These are phyloP conservation scores for Anthopleura sola DNA, from an alignment of 64 coral and sea anemone species.

Conservation along the genomic window DNA sequence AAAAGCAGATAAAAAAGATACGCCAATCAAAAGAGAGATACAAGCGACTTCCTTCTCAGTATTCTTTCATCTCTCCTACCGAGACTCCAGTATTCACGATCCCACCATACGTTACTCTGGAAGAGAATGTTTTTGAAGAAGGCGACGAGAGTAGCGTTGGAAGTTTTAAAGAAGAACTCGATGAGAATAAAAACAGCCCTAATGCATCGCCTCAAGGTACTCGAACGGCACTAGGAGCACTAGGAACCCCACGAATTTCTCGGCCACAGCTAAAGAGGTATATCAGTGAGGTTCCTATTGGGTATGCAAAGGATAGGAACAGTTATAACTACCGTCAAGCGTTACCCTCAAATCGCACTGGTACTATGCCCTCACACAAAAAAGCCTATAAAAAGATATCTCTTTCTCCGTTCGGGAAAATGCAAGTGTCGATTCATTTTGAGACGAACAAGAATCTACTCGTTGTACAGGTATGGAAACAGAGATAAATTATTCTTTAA, in stretches of 20 bases:
- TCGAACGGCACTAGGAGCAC: constrained; percentile 15
- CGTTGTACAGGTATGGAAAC: constrained; percentile 63
- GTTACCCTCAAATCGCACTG: neutral
- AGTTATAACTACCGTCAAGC: neutral
- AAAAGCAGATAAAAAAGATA: neutral
- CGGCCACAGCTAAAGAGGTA: constrained; percentile 31
- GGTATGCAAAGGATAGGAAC: neutral
- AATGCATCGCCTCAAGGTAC: constrained; percentile 21
- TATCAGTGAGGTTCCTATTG: constrained; percentile 29
- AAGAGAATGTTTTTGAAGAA: constrained; percentile 47
- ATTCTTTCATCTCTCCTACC: constrained; percentile 49
- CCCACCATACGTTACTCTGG: constrained; percentile 53
- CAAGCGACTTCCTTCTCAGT: constrained; percentile 21
- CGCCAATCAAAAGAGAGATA: neutral
- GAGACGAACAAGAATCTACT: constrained; percentile 64
- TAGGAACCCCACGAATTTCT: constrained; percentile 5
- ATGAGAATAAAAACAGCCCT: constrained; percentile 11
- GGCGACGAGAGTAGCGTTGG: constrained; percentile 21
- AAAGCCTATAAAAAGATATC: constrained; percentile 39
- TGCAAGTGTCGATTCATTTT: constrained; percentile 73
- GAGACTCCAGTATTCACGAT: constrained; percentile 77
- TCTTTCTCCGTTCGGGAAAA: constrained; percentile 71
- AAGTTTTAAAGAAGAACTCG: neutral
- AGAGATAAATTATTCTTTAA: neutral
- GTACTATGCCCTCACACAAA: neutral